Percentiles rank a stretch among this genome's conserved stretches.
phyloP scores from a whole-genome alignment of 2,113 vertebrate genomes.

The Opisthocomus hoazin region DNA sequence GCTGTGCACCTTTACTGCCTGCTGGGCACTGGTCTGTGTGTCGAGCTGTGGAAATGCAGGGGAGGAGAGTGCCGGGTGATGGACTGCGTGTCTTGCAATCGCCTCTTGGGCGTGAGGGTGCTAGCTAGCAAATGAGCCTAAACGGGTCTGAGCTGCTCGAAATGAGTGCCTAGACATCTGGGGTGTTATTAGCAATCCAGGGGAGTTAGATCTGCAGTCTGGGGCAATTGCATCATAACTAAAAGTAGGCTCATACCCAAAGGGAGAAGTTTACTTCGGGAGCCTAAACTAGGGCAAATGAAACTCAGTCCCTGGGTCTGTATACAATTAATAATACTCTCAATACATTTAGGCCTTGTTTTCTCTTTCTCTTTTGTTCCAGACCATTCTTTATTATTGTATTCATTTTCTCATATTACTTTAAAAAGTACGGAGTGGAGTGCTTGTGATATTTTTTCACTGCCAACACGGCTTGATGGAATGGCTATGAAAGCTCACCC shows the following conservation, averaged over 20 bases:
- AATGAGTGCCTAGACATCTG: neutral
- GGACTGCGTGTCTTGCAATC: neutral
- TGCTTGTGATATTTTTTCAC: neutral
- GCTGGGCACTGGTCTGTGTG: fast-evolving
- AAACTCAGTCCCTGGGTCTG: neutral
- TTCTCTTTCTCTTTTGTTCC: neutral
- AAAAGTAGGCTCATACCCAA: neutral
- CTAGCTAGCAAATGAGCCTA: neutral
- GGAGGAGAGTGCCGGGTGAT: neutral
- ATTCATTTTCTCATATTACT: neutral
- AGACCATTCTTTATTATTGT: neutral
- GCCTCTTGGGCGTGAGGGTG: neutral
- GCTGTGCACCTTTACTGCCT: neutral
- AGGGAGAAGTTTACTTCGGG: neutral
- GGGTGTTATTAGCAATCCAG: neutral
- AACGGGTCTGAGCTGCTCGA: neutral
- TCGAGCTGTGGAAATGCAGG: neutral
- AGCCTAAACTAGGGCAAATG: neutral
- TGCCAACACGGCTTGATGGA: neutral
- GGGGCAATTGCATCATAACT: neutral
- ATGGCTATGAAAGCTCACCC: neutral
- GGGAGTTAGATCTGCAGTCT: neutral
- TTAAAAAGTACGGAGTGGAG: neutral
- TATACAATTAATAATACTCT: neutral
- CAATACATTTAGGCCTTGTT: neutral